Conservation (phyloP, 2,888 invertebrate genomes). For the Euphydryas editha region DNA sequence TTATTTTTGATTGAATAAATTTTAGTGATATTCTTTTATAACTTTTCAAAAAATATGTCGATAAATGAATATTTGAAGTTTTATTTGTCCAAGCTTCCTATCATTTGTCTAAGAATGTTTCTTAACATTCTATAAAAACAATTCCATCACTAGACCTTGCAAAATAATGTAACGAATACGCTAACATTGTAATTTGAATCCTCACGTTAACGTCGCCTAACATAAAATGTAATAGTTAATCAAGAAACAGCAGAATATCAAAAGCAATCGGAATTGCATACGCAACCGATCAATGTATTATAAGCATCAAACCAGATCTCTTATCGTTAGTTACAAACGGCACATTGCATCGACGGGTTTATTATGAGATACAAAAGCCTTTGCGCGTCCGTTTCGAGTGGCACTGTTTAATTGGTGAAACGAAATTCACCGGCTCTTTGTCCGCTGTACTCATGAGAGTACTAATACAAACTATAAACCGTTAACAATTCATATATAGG, state of each 20-base stretch:
- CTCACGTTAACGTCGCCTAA: background rate
- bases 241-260: conserved; percentile 5
- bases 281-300: conserved; percentile 12
- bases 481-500: conserved; percentile 32
- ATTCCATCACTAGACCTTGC: background rate
- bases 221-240: background rate
- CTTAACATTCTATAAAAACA: no score
- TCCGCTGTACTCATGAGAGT: conserved; percentile 44
- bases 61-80: background rate
- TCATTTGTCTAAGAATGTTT: no score
- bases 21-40: no score
- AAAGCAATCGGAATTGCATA: background rate
- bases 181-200: background rate
- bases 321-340: conserved; percentile 19
- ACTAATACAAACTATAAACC: conserved; percentile 49
- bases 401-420: conserved; percentile 64
- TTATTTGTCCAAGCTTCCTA: background rate
- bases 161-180: background rate
- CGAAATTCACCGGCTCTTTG: conserved; percentile 49
- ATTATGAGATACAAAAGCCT: conserved; percentile 68
- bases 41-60: background rate
- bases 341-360: conserved; percentile 49
- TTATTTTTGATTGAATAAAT: no score
- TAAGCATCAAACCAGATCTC: conserved; percentile 15
- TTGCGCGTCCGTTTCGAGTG: conserved; percentile 57